Percentiles rank a stretch among this genome's conserved stretches.
Evolutionary conservation across 2,888 invertebrate species (phyloP).

Genomic region (Rhaphigaster nebulosa): DNA sequence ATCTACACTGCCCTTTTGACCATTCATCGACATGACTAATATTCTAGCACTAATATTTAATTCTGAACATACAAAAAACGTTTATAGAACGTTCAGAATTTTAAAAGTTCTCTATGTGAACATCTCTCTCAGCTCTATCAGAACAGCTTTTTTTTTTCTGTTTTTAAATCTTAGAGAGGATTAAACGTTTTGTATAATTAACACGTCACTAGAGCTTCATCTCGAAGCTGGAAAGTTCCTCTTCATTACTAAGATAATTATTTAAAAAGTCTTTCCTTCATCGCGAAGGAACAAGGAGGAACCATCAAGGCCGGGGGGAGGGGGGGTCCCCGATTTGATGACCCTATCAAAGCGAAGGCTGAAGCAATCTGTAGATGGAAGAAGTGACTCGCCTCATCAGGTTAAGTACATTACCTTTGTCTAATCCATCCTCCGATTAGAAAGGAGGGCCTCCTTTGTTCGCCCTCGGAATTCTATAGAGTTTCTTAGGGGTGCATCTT

Average conservation of each 20-base stretch:
- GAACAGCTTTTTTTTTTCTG: too few species aligned
- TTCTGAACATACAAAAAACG: too few species aligned
- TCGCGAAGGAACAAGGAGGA: background rate
- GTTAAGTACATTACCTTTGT: slow-evolving; percentile 19
- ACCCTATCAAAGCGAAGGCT: background rate
- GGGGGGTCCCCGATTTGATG: background rate
- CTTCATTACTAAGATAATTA: background rate
- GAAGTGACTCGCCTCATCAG: background rate
- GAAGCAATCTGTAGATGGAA: background rate
- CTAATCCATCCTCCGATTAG: background rate
- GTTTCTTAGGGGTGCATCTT: background rate
- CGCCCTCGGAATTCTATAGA: background rate
- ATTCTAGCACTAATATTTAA: too few species aligned
- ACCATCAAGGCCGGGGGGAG: background rate
- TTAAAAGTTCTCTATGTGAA: too few species aligned
- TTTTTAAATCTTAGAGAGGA: too few species aligned
- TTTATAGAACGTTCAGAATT: too few species aligned
- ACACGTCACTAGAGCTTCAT: background rate
- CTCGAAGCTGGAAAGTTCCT: background rate
- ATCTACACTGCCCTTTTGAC: too few species aligned
- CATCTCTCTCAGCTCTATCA: too few species aligned
- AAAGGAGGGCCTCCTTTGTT: background rate
- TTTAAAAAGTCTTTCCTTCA: background rate
- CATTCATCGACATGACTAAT: too few species aligned
- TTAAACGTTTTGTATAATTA: background rate